Evolutionary conservation across 2,113 vertebrate genomes (phyloP), one percentile per base, ranked within the genome.

Genomic region (Rhombomys opimus): DNA sequence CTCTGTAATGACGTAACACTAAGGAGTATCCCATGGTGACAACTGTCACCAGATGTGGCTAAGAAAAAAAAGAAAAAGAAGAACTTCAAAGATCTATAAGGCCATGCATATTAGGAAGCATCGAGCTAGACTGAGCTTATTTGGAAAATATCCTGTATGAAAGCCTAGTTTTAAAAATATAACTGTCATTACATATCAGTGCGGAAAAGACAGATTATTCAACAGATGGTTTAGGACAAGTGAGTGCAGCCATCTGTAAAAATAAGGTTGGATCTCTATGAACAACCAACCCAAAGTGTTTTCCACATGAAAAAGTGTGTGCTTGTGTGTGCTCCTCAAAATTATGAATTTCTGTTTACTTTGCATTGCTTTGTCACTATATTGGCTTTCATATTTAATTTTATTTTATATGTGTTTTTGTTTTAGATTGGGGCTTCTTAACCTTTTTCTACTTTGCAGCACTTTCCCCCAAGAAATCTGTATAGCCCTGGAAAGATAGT

Each of bases 151-250:
- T 52, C 17, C 85, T 96, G 15, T 35, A 90, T 85, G 46, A 94
- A 96, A 85, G 50, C 14, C 32, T 96, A 13, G 54, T 96, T 94
- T 92, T 35, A 94, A 94, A 92, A 75, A 59, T 30, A 30, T 73
- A 15, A 65, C n/a, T 90, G 15, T 88, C 68, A 70, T 90, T 93
- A 93, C 27, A 30, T 23, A 82, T 61, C 32, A 67, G 18, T 77
- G 23, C 77, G 54, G 52, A 87, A 93, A 94, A 87, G 68, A 93
- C 2, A 89, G 52, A 75, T 57, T 95, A 68, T 41, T 41, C 78
- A 91, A 59, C 50, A 84, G 59, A 95, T n/a, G 9, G 25, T 85
- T 95, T 91, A 80, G 41, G 67, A 81, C 15, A 93, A 65, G 30
- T 38, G 2, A 27, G 25, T 1, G 17, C 57, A 77, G 52, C 50